These are phyloP conservation scores for Trematomus bernacchii DNA, from an alignment of 2,797 vertebrate species.

Conservation along the genomic window DNA sequence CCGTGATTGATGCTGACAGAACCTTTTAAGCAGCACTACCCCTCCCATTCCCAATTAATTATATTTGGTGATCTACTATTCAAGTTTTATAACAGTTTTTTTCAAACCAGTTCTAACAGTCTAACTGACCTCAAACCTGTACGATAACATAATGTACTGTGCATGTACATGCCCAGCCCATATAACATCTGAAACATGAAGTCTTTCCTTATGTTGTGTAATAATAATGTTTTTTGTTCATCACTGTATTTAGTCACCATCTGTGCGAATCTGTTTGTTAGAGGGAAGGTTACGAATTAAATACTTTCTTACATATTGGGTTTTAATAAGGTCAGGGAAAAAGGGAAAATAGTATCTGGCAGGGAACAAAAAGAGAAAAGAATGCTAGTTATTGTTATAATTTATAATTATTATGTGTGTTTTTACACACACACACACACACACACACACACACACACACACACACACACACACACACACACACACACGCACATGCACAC, in stretches of 20 bases:
- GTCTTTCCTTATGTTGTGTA: neutral
- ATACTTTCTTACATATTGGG: constrained; percentile 21
- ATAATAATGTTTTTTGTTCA: neutral
- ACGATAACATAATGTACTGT: neutral
- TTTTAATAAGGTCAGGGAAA: constrained; percentile 21
- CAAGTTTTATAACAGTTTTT: neutral
- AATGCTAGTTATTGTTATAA: constrained; percentile 6
- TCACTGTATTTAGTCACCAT: constrained; percentile 2
- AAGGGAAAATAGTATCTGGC: constrained; percentile 1
- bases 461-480: too few relatives aligned
- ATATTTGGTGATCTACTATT: constrained; percentile 10
- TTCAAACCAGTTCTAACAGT: neutral
- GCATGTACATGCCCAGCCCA: neutral
- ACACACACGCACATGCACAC: too few relatives aligned
- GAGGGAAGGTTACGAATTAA: constrained; percentile 17
- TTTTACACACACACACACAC: neutral
- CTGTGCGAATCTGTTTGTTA: neutral
- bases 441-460: neutral
- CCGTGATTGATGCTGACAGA: constrained; percentile 11
- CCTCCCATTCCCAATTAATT: constrained; percentile 1
- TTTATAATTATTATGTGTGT: neutral
- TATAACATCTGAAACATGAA: neutral
- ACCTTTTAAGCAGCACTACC: neutral
- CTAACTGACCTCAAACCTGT: neutral
- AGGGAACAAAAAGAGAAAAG: neutral